Percentiles rank a stretch among this genome's conserved stretches.
Conservation (phyloP, 2,888 invertebrate species). For the Harpalus rubripes region DNA sequence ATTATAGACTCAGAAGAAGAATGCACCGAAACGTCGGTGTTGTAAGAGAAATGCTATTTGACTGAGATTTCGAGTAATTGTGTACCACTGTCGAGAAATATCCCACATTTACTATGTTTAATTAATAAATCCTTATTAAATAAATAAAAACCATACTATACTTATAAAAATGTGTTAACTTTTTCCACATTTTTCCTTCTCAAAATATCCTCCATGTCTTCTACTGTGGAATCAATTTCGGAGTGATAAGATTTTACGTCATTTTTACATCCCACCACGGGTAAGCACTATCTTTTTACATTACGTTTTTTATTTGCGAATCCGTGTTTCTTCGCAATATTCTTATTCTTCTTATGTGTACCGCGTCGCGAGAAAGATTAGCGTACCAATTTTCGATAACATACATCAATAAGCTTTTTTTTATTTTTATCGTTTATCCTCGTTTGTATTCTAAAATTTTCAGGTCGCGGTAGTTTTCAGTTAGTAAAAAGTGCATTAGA, state of each 20-base stretch:
- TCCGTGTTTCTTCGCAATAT: neutral
- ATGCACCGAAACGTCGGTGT: no score
- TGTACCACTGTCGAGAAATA: no score
- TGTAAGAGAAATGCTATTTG: no score
- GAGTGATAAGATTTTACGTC: constrained; percentile 22
- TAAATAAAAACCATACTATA: no score
- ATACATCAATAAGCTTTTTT: neutral
- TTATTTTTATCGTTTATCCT: neutral
- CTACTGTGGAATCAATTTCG: constrained; percentile 10
- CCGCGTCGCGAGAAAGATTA: neutral
- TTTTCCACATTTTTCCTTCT: neutral
- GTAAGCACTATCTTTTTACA: neutral
- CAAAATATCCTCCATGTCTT: neutral
- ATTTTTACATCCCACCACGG: neutral
- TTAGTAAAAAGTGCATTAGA: no score
- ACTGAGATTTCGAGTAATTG: no score
- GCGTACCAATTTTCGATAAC: neutral
- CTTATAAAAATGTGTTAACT: neutral
- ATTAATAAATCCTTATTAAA: no score
- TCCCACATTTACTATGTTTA: no score
- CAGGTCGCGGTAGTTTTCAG: neutral
- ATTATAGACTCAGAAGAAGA: no score
- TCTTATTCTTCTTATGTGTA: constrained; percentile 16
- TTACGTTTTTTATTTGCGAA: constrained; percentile 7
- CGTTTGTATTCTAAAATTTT: neutral